These are phyloP conservation scores for Alloscopus bannaensis DNA, from an alignment of 2,888 invertebrate genomes.

Conservation along the genomic window DNA sequence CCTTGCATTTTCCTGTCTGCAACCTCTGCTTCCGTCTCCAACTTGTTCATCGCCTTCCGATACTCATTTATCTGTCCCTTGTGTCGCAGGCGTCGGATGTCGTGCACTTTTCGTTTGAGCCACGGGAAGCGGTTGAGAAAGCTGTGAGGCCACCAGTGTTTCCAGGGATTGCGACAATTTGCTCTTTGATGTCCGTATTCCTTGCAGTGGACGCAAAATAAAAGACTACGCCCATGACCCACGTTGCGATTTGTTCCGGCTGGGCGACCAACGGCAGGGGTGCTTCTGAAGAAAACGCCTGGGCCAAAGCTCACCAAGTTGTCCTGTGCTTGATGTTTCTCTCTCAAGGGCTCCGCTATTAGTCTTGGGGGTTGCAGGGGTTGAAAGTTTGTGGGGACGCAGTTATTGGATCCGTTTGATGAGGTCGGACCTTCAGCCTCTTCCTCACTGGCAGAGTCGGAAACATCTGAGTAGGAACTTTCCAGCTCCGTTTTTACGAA, in stretches of 20 bases:
- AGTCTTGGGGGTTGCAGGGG: too few species aligned
- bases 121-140: slow-evolving; percentile 19
- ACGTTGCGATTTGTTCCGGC: not conserved
- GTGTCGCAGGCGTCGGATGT: not conserved
- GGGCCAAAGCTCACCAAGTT: not conserved
- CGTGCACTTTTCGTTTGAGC: slow-evolving; percentile 9
- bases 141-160: slow-evolving; percentile 40
- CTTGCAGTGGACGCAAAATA: slow-evolving; percentile 47
- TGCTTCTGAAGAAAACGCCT: not conserved
- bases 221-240: not conserved
- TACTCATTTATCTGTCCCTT: slow-evolving; percentile 7
- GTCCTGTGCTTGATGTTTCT: too few species aligned
- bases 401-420: not conserved
- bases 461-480: too few species aligned
- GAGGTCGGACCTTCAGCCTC: not conserved
- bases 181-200: slow-evolving; percentile 19
- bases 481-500: too few species aligned
- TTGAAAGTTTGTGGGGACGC: too few species aligned
- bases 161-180: not conserved
- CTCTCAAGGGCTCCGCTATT: too few species aligned
- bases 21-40: slow-evolving; percentile 21
- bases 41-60: not conserved
- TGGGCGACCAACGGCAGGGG: not conserved
- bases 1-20: not conserved
- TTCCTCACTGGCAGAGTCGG: too few species aligned